Evolutionary conservation across 2,113 vertebrate genomes (phyloP).

Genomic region (Pomatostomus ruficeps): DNA sequence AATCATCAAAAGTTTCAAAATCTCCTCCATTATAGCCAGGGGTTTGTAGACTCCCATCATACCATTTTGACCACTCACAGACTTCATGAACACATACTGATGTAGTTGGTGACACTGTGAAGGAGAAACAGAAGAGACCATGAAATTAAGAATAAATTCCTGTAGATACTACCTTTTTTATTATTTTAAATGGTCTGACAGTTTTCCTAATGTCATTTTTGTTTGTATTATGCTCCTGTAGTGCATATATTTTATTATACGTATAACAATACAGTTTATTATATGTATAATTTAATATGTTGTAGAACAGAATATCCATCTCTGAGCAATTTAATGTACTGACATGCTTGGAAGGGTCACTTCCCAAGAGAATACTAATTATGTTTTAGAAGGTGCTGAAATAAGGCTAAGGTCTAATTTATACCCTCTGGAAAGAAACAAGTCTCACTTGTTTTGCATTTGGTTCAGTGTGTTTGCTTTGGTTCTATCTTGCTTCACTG

Average conservation of each 20-base stretch:
- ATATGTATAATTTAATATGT: neutral
- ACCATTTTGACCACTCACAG: conserved; percentile 71
- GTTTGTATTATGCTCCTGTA: neutral
- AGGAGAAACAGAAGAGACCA: neutral
- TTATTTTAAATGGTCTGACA: neutral
- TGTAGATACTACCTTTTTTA: neutral
- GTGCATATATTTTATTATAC: neutral
- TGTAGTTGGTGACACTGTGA: conserved; percentile 1
- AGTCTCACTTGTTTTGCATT: neutral
- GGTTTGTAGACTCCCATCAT: conserved; percentile 61
- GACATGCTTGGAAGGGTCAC: neutral
- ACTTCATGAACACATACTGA: conserved; percentile 59
- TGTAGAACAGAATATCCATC: neutral
- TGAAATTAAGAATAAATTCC: neutral
- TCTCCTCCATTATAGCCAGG: conserved; percentile 63
- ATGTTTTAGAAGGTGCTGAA: neutral
- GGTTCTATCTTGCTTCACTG: neutral
- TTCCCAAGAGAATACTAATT: neutral
- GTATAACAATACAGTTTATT: neutral
- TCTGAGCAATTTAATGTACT: neutral
- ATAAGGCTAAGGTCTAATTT: neutral
- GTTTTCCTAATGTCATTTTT: neutral
- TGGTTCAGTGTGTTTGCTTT: neutral
- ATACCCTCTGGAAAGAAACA: too few species aligned
- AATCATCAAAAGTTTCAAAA: conserved; percentile 73